Percentiles rank a stretch among this genome's conserved stretches.
Evolutionary conservation across 2,888 invertebrate genomes (phyloP).

Genomic region (Isotomurus palustris): DNA sequence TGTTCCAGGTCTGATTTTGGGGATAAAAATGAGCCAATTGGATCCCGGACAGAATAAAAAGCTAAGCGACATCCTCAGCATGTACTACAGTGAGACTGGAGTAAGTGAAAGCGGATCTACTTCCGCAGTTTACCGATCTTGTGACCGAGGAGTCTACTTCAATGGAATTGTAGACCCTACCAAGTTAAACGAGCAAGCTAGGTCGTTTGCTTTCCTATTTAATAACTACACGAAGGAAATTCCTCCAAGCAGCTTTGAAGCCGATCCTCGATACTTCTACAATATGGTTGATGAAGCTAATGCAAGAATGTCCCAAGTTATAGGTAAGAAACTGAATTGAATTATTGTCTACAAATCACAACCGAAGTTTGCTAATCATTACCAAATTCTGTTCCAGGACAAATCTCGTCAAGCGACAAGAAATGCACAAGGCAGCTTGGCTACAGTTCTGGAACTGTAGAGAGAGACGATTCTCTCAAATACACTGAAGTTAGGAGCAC

Average conservation of each 20-base stretch:
- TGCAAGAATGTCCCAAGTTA: constrained; percentile 18
- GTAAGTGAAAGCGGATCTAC: too few species aligned
- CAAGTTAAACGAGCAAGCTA: constrained; percentile 20
- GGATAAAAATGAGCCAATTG: constrained; percentile 29
- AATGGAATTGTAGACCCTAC: constrained; percentile 3
- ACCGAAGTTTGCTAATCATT: too few species aligned
- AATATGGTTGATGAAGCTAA: constrained; percentile 26
- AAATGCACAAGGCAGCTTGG: constrained; percentile 12
- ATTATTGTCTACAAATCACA: too few species aligned
- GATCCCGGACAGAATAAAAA: constrained; percentile 14
- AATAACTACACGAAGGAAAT: constrained; percentile 26
- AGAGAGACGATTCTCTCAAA: constrained; percentile 30
- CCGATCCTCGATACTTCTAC: constrained; percentile 12
- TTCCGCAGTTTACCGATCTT: constrained; percentile 27
- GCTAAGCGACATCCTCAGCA: constrained; percentile 35
- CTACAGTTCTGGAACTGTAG: constrained; percentile 6
- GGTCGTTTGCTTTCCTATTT: constrained; percentile 39
- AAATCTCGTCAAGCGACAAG: constrained; percentile 11
- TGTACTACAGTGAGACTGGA: constrained; percentile 43
- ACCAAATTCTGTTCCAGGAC: constrained; percentile 15
- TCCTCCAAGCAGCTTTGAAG: constrained; percentile 3
- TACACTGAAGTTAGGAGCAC: constrained; percentile 16
- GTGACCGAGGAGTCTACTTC: constrained; percentile 28
- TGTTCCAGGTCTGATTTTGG: constrained; percentile 35
- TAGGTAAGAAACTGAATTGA: constrained; percentile 22